phyloP scores from a whole-genome alignment of 2,888 invertebrate genomes.

The Ophioninae sp. region DNA sequence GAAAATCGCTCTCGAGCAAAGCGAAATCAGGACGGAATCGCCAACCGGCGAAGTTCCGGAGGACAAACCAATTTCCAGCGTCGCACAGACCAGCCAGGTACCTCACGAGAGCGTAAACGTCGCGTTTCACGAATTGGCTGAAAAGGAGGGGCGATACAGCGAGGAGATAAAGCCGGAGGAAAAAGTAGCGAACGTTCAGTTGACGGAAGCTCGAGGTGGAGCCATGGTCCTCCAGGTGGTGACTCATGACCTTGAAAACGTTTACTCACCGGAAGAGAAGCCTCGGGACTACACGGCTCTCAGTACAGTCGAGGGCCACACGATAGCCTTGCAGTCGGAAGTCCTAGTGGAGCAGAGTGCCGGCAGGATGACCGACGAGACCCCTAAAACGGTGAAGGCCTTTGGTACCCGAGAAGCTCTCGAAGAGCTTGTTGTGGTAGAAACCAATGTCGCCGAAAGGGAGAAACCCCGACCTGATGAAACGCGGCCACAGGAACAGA shows the following conservation, averaged over 20 bases:
- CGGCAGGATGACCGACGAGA: constrained; percentile 68
- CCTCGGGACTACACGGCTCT: constrained; percentile 74
- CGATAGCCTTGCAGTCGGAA: constrained; percentile 82
- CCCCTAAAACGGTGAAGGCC: constrained; percentile 75
- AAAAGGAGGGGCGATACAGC: constrained; percentile 81
- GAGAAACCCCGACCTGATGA: constrained; percentile 81
- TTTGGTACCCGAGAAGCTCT: constrained; percentile 82
- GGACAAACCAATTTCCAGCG: constrained; percentile 77
- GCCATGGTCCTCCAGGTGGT: constrained; percentile 76
- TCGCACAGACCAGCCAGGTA: constrained; percentile 76
- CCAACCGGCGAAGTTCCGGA: constrained; percentile 77
- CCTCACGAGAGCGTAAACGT: constrained; percentile 79
- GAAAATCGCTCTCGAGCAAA: constrained; percentile 81
- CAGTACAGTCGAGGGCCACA: constrained; percentile 80
- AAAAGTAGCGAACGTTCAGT: constrained; percentile 80
- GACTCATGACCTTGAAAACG: constrained; percentile 76
- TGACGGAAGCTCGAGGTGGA: constrained; percentile 75
- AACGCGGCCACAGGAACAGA: constrained; percentile 76
- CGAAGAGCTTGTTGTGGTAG: constrained; percentile 80
- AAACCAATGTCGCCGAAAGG: constrained; percentile 81
- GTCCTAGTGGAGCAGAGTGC: constrained; percentile 78
- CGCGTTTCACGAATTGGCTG: constrained; percentile 79
- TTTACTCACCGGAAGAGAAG: constrained; percentile 68
- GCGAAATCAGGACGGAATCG: constrained; percentile 81
- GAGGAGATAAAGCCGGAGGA: constrained; percentile 77